These are phyloP conservation scores for Eulacestoma nigropectus DNA, from an alignment of 2,113 vertebrate genomes.

Conservation along the genomic window DNA sequence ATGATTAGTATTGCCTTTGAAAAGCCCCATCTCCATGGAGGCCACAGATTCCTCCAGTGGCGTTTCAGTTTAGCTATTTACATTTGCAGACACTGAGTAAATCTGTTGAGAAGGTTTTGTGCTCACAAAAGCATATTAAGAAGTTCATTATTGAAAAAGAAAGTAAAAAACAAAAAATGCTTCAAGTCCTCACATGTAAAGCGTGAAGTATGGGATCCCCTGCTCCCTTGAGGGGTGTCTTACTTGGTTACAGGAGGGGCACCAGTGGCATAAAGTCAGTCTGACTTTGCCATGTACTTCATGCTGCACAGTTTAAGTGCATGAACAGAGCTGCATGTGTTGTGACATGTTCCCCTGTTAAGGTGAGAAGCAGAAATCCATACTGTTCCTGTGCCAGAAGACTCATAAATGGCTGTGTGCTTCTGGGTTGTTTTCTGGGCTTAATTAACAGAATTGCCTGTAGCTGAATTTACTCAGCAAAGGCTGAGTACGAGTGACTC, in stretches of 20 bases:
- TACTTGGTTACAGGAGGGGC: background rate
- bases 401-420: background rate
- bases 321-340: background rate
- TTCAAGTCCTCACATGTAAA: background rate
- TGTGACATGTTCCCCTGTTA: background rate
- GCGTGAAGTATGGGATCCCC: background rate
- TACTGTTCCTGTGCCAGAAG: background rate
- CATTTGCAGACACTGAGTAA: background rate
- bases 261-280: background rate
- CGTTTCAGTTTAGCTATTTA: background rate
- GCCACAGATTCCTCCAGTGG: background rate
- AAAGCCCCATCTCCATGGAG: background rate
- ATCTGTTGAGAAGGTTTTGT: background rate
- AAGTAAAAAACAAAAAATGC: fast-evolving
- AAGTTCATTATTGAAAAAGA: background rate
- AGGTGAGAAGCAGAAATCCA: background rate
- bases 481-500: background rate
- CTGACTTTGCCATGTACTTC: background rate
- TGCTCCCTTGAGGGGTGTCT: background rate
- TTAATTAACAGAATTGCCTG: background rate
- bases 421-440: background rate
- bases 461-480: background rate
- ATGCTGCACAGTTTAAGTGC: background rate
- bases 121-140: background rate
- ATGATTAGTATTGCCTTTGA: background rate